Conservation (phyloP, 2,113 vertebrate species). For the Macroglossus sobrinus region DNA sequence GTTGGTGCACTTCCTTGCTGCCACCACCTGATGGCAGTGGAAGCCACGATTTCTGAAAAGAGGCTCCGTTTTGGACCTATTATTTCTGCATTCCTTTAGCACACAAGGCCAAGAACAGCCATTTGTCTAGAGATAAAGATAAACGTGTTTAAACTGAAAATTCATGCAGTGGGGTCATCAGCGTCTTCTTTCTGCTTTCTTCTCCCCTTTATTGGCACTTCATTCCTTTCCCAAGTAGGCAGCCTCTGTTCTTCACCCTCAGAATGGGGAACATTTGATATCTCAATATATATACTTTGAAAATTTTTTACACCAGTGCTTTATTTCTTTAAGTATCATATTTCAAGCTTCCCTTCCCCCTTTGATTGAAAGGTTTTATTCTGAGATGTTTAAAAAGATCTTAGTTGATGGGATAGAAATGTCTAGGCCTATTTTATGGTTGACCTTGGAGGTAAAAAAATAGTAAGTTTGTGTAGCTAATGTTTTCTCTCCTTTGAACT, state of each 20-base stretch:
- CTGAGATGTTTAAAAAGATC: conserved; percentile 15
- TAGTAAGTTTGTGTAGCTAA: not conserved
- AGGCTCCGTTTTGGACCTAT: conserved; percentile 33
- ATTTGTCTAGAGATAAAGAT: conserved; percentile 62
- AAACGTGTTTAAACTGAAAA: conserved; percentile 44
- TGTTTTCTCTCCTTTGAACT: not conserved
- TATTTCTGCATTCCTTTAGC: conserved; percentile 56
- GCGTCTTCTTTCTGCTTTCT: not conserved
- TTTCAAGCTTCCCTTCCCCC: not conserved
- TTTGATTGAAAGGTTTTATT: conserved; percentile 9
- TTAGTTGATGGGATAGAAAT: not conserved
- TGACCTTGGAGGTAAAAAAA: not conserved
- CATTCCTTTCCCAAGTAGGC: not conserved
- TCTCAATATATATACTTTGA: conserved; percentile 2
- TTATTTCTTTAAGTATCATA: not conserved
- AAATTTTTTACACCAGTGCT: conserved; percentile 41
- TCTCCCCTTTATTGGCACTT: not conserved
- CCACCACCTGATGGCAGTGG: conserved; percentile 59
- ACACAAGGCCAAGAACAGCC: conserved; percentile 45
- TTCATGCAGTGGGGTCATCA: not conserved
- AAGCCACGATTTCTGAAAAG: conserved; percentile 57
- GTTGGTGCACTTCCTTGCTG: conserved; percentile 8
- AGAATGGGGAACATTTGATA: not conserved
- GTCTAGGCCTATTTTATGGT: not conserved
- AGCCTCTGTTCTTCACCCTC: not conserved